Percentiles rank a stretch among this genome's conserved stretches.
Conservation (phyloP, 2,888 invertebrate species). For the Neoascia interrupta region DNA sequence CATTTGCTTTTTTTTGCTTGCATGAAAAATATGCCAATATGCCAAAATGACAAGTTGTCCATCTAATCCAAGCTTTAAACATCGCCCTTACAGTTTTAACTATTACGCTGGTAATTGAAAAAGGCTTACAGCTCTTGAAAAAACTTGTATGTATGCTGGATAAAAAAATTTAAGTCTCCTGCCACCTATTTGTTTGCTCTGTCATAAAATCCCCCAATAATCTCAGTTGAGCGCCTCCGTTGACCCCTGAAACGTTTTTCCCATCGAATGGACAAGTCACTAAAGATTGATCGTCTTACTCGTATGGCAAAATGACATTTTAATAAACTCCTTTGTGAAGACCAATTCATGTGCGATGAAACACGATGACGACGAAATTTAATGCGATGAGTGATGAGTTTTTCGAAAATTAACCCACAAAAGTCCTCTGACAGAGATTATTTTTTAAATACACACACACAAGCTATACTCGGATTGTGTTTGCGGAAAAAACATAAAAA, state of each 20-base stretch:
- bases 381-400: constrained; percentile 40
- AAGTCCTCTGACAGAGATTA: constrained; percentile 1
- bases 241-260: background rate
- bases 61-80: no score
- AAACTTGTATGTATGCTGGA: no score
- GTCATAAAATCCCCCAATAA: no score
- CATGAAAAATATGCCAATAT: no score
- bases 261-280: constrained; percentile 6
- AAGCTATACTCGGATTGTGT: background rate
- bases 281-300: constrained; percentile 54
- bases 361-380: constrained; percentile 20
- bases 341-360: constrained; percentile 30
- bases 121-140: no score
- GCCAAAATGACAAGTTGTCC: no score
- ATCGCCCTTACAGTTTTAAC: no score
- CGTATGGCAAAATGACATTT: constrained; percentile 39
- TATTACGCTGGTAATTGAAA: no score
- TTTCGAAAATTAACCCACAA: background rate
- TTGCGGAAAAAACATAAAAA: background rate
- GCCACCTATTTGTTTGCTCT: no score
- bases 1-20: no score
- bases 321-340: constrained; percentile 31
- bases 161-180: no score
- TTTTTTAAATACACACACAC: background rate
- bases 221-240: background rate